phyloP scores from a whole-genome alignment of 1,140 invertebrate species.

The Zaprionus africanus region DNA sequence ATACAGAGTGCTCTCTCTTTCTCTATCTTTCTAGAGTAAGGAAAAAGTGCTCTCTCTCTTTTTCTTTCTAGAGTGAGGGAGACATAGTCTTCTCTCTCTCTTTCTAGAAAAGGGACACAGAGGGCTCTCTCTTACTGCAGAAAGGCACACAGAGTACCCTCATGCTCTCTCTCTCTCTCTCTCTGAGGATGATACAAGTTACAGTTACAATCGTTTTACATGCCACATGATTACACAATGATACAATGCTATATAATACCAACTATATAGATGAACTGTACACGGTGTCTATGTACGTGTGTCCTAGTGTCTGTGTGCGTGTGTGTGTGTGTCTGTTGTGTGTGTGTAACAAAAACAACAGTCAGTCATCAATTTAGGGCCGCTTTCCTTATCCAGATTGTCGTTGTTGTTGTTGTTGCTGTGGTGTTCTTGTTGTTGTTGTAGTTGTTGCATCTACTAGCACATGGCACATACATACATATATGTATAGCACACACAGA shows the following conservation, averaged over 20 bases:
- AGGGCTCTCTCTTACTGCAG: no score
- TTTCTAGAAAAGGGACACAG: no score
- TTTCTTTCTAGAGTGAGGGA: no score
- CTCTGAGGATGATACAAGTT: neutral
- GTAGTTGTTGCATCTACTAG: conserved; percentile 5
- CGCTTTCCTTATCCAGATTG: conserved; percentile 42
- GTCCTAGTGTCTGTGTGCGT: neutral
- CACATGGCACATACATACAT: conserved; percentile 12
- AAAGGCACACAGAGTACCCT: neutral
- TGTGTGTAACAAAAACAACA: conserved; percentile 21
- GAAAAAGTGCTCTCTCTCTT: no score
- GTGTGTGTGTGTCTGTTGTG: neutral
- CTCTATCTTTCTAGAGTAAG: neutral
- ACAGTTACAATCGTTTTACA: conserved; percentile 4
- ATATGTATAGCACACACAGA: conserved; percentile 10
- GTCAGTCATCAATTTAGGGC: conserved; percentile 7
- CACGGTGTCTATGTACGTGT: neutral
- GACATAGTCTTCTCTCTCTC: no score
- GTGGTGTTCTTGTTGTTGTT: conserved; percentile 5
- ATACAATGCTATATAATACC: conserved; percentile 3
- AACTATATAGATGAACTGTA: conserved; percentile 5
- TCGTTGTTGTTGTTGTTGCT: conserved; percentile 41
- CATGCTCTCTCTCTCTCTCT: neutral
- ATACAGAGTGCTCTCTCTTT: neutral
- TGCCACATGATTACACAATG: conserved; percentile 11